Percentiles rank a stretch among this genome's conserved stretches.
Evolutionary conservation across 1,140 invertebrate genomes (phyloP).

Genomic region (Anagrus nilaparvatae): DNA sequence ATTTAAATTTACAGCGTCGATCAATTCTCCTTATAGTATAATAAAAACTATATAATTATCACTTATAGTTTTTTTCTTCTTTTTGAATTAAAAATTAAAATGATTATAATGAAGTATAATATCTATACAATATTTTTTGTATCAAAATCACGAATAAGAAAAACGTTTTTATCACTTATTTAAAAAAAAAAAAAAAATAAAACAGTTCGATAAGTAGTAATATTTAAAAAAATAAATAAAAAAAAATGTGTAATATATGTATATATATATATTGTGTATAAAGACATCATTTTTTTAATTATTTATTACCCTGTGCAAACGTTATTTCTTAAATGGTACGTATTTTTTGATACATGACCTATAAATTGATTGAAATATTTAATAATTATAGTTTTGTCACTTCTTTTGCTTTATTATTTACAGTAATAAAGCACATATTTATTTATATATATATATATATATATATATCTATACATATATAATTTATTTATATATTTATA

Average conservation of each 20-base stretch:
- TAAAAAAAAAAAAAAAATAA: constrained; percentile 36
- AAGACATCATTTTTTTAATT: constrained; percentile 38
- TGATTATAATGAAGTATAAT: constrained; percentile 21
- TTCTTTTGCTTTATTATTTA: constrained; percentile 28
- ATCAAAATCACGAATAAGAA: constrained; percentile 29
- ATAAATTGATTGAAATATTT: constrained; percentile 26
- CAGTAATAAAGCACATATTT: constrained; percentile 32
- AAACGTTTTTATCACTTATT: constrained; percentile 28
- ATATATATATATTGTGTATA: constrained; percentile 32
- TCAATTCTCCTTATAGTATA: no score
- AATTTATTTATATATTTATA: constrained; percentile 30
- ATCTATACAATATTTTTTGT: constrained; percentile 26
- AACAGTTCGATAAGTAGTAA: no score
- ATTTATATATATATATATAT: constrained; percentile 31
- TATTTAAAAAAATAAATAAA: constrained; percentile 42
- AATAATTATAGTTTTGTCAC: background rate
- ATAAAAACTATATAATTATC: no score
- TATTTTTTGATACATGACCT: constrained; percentile 28
- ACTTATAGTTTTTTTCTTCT: constrained; percentile 5
- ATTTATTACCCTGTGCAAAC: constrained; percentile 44
- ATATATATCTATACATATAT: constrained; percentile 27
- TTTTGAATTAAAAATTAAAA: background rate
- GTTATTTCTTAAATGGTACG: background rate
- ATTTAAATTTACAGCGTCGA: no score
- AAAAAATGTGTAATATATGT: constrained; percentile 36